A percentile compares a stretch with the other conserved stretches of the same genome.
Evolutionary conservation across 2,797 vertebrate genomes (phyloP).

Genomic region (Eremophila alpestris): DNA sequence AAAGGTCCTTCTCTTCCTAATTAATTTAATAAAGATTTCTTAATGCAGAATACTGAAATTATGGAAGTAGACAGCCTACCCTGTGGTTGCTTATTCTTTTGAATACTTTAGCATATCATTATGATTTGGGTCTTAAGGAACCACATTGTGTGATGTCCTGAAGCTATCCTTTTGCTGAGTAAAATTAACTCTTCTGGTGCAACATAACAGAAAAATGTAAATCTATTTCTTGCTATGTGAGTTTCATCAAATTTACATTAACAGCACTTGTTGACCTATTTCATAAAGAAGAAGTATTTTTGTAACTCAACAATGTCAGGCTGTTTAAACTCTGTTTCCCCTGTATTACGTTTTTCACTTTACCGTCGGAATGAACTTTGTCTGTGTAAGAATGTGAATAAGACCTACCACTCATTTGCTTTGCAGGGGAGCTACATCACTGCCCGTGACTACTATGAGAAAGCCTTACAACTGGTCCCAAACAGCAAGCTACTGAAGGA

Average conservation of each 20-base stretch:
- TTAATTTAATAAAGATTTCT: constrained; percentile 32
- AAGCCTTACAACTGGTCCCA: constrained; percentile 88
- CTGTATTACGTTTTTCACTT: neutral
- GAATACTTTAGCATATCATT: constrained; percentile 45
- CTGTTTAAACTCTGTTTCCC: neutral
- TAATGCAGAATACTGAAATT: constrained; percentile 5
- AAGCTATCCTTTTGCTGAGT: neutral
- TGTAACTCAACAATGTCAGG: neutral
- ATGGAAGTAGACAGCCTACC: neutral
- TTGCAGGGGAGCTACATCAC: constrained; percentile 89
- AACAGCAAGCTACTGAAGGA: constrained; percentile 92
- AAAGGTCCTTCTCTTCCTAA: constrained; percentile 2
- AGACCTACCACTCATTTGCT: neutral
- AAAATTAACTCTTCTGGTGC: neutral
- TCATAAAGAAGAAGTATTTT: neutral
- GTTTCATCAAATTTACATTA: neutral
- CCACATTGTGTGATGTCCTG: neutral
- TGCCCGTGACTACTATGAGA: constrained; percentile 90
- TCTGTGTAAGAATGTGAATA: neutral
- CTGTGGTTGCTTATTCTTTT: neutral
- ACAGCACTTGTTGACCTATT: neutral
- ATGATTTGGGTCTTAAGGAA: neutral
- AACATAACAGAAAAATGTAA: neutral
- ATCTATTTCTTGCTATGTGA: neutral
- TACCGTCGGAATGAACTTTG: neutral